These are phyloP conservation scores for Sciurus carolinensis DNA, from an alignment of 2,797 vertebrate genomes.

Conservation along the genomic window DNA sequence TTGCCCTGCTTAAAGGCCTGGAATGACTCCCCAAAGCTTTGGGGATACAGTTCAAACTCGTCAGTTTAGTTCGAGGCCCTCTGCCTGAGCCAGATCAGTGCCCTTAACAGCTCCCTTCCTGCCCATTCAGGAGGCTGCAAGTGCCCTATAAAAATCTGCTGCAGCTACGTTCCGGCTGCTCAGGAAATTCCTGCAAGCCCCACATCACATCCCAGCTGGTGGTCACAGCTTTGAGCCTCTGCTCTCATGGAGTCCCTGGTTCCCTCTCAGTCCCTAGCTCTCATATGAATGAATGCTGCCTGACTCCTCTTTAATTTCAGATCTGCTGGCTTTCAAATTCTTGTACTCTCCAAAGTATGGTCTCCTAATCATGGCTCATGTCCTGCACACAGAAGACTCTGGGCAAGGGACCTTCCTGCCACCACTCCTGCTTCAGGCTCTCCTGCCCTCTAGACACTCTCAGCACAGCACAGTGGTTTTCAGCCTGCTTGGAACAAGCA, in stretches of 20 bases:
- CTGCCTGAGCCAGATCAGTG: conserved; percentile 75
- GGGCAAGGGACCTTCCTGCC: not conserved
- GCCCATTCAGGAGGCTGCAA: conserved; percentile 64
- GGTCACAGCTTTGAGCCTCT: not conserved
- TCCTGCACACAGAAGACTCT: not conserved
- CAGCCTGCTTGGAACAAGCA: not conserved
- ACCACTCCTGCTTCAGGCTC: not conserved
- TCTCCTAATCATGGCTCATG: not conserved
- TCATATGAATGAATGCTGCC: not conserved
- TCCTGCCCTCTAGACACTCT: not conserved
- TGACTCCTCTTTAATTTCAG: not conserved
- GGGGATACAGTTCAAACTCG: conserved; percentile 39
- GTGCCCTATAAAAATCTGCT: conserved; percentile 76
- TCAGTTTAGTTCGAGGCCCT: conserved; percentile 61
- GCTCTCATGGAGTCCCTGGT: not conserved
- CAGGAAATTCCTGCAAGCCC: conserved; percentile 67
- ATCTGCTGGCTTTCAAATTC: not conserved
- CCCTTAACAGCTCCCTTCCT: conserved; percentile 76
- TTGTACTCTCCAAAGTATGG: not conserved
- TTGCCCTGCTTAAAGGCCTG: conserved; percentile 66
- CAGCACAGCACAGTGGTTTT: not conserved
- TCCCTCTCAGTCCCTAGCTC: not conserved
- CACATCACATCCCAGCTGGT: not conserved
- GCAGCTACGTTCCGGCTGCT: conserved; percentile 58
- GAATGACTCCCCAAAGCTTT: conserved; percentile 69